These are phyloP conservation scores for Prionace glauca DNA, from an alignment of 2,797 vertebrate genomes.

Conservation along the genomic window DNA sequence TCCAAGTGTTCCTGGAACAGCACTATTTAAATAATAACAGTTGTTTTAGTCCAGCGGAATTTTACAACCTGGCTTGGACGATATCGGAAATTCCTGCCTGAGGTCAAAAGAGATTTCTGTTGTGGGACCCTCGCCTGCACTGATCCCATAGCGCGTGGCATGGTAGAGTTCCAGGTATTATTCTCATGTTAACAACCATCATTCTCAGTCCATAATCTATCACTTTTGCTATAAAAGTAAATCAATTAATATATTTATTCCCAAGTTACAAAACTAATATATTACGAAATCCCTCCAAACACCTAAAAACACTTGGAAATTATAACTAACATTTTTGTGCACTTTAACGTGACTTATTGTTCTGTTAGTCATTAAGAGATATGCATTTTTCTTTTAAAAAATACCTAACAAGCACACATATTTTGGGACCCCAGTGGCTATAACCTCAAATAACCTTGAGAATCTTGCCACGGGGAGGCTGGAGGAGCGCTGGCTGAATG, in stretches of 20 bases:
- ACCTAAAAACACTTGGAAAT: neutral
- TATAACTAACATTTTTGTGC: neutral
- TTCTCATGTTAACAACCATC: neutral
- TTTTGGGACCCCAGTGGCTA: neutral
- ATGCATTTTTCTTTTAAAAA: neutral
- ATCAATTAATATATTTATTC: neutral
- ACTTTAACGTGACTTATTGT: neutral
- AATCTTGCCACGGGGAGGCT: neutral
- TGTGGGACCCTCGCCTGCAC: too few species aligned
- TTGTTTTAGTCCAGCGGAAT: neutral
- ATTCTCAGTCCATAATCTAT: neutral
- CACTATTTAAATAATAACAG: neutral
- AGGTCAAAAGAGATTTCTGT: too few species aligned
- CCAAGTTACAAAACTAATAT: neutral
- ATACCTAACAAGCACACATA: neutral
- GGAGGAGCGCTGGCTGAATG: neutral
- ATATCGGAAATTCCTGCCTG: too few species aligned
- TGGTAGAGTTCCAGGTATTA: neutral
- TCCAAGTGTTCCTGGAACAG: neutral
- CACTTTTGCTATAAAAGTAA: neutral
- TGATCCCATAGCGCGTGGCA: too few species aligned
- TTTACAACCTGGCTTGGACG: too few species aligned
- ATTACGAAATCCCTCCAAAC: neutral
- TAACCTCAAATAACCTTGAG: slow-evolving; percentile 4
- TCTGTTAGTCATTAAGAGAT: neutral